Conservation (phyloP, 2,113 vertebrate genomes). For the Tretioscincus oriximinensis region DNA sequence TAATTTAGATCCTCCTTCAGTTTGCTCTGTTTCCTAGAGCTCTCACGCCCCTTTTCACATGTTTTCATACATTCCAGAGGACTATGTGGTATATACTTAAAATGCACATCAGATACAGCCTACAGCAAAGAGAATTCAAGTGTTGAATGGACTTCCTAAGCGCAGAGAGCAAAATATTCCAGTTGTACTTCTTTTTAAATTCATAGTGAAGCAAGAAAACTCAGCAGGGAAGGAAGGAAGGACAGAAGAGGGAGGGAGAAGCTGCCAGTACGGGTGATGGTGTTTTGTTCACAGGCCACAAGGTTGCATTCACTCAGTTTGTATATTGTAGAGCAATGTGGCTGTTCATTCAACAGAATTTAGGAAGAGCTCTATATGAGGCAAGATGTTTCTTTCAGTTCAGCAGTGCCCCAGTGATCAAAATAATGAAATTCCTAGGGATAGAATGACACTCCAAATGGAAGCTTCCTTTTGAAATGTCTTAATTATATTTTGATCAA, state of each 20-base stretch:
- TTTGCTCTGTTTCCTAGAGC: not conserved
- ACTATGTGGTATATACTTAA: not conserved
- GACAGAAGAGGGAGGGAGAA: not conserved
- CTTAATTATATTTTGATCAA: too few relatives aligned
- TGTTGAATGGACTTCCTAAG: not conserved
- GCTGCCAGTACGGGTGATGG: too few relatives aligned
- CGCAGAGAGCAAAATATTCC: not conserved
- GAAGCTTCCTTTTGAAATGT: too few relatives aligned
- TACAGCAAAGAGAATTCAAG: not conserved
- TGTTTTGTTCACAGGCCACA: not conserved
- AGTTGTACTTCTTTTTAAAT: not conserved
- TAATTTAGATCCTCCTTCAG: not conserved
- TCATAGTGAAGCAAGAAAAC: not conserved
- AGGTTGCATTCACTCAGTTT: not conserved
- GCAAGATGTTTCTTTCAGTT: too few relatives aligned
- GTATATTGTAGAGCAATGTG: not conserved
- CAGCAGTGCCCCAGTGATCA: too few relatives aligned
- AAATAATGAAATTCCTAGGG: too few relatives aligned
- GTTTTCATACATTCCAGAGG: not conserved
- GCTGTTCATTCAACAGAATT: not conserved
- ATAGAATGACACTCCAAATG: too few relatives aligned
- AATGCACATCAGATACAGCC: not conserved
- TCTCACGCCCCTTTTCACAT: not conserved
- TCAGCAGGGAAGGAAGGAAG: not conserved
- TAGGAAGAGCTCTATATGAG: too few relatives aligned